A percentile compares a stretch with the other conserved stretches of the same genome.
Conservation (phyloP, 2,113 vertebrate genomes). For the Ictalurus punctatus region DNA sequence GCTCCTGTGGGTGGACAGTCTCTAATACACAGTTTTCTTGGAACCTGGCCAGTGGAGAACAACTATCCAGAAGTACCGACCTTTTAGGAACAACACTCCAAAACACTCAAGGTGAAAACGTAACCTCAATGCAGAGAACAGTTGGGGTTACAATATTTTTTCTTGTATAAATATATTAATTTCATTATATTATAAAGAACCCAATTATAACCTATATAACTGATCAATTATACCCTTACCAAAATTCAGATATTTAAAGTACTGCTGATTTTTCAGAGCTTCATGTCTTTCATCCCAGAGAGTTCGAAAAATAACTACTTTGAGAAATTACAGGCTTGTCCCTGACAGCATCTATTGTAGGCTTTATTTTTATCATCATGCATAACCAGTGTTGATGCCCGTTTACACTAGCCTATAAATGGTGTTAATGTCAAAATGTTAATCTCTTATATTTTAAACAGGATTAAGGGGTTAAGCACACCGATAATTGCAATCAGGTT, state of each 20-base stretch:
- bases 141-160: background rate
- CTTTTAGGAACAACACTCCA: conserved; percentile 73
- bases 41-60: conserved; percentile 69
- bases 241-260: background rate
- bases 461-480: background rate
- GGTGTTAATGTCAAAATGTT: background rate
- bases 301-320: background rate
- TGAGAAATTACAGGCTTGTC: background rate
- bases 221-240: background rate
- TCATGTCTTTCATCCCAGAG: background rate
- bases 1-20: conserved; percentile 79
- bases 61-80: conserved; percentile 55
- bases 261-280: background rate
- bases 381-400: background rate
- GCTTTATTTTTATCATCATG: background rate
- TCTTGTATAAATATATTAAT: background rate
- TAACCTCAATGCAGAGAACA: background rate
- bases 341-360: background rate
- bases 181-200: background rate
- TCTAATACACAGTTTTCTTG: conserved; percentile 71
- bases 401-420: background rate
- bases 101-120: conserved; percentile 73
- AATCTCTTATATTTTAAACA: background rate
- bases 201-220: background rate
- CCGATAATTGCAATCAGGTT: background rate